Evolutionary conservation across 2,888 invertebrate species (phyloP).

Genomic region (Seira ritae): DNA sequence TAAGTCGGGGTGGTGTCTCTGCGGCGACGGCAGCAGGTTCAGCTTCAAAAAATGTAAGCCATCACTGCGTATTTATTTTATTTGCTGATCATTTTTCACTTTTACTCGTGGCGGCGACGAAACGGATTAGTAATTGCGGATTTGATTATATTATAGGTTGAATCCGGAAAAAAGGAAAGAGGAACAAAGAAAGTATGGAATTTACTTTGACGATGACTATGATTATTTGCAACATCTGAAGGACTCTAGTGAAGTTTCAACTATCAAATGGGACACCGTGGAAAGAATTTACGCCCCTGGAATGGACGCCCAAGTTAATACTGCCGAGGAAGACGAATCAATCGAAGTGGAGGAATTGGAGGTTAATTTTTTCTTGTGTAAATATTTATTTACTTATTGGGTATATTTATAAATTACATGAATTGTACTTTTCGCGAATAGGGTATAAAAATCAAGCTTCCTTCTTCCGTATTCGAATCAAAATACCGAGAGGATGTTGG

Average conservation of each 20-base stretch:
- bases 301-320: background rate
- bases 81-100: background rate
- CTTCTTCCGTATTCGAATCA: slow-evolving; percentile 93
- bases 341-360: slow-evolving; percentile 50
- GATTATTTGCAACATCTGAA: slow-evolving; percentile 95
- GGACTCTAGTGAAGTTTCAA: slow-evolving; percentile 76
- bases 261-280: slow-evolving; percentile 74
- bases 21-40: slow-evolving; percentile 14
- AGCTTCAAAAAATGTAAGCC: background rate
- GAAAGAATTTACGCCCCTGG: slow-evolving; percentile 66
- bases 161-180: slow-evolving; percentile 80
- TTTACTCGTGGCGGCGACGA: background rate
- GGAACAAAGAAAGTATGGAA: slow-evolving; percentile 90
- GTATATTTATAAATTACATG: background rate
- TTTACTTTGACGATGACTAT: slow-evolving; percentile 96
- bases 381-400: too few species aligned
- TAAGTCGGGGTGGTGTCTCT: slow-evolving; percentile 24
- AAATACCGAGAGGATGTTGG: slow-evolving; percentile 90
- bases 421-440: slow-evolving; percentile 22
- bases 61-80: background rate
- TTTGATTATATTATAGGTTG: slow-evolving; percentile 72
- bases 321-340: background rate
- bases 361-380: too few species aligned
- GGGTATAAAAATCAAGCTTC: slow-evolving; percentile 79
- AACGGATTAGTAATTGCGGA: background rate